Evolutionary conservation across 2,888 invertebrate species (phyloP).

Genomic region (Hirudinaria manillensis): DNA sequence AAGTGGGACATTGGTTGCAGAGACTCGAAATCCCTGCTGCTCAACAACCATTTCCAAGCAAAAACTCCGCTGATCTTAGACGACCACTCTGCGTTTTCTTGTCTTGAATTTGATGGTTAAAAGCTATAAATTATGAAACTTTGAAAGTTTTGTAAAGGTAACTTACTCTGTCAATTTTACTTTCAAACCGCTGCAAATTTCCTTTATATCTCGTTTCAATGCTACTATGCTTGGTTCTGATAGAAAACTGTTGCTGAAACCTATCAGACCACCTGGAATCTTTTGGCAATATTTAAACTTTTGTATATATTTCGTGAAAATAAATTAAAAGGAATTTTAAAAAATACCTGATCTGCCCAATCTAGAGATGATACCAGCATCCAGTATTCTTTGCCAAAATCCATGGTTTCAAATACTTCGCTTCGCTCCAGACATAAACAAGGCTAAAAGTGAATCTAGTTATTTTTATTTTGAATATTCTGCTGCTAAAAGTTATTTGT

Average conservation of each 20-base stretch:
- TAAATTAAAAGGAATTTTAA: not conserved
- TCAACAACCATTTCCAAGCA: conserved; percentile 4
- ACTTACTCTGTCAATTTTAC: not conserved
- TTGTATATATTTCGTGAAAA: not conserved
- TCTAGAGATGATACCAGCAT: not conserved
- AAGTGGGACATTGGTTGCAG: not conserved
- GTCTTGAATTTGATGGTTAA: not conserved
- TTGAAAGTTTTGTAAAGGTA: not conserved
- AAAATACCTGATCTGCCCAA: conserved; percentile 9
- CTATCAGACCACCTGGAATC: not conserved
- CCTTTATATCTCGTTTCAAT: not conserved
- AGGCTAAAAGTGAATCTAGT: too few relatives aligned
- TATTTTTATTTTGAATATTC: too few relatives aligned
- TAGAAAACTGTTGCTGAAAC: not conserved
- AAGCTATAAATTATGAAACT: not conserved
- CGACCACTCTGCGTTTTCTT: not conserved
- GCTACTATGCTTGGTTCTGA: not conserved
- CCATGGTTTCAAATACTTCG: not conserved
- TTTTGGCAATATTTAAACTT: not conserved
- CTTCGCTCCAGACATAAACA: too few relatives aligned
- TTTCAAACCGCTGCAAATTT: not conserved
- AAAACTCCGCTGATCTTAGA: not conserved
- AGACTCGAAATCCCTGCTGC: not conserved
- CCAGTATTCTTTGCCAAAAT: conserved; percentile 6
- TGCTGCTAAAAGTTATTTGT: too few relatives aligned